These are phyloP conservation scores for Oryctes rhinoceros DNA, from an alignment of 1,140 invertebrate genomes.

Conservation along the genomic window DNA sequence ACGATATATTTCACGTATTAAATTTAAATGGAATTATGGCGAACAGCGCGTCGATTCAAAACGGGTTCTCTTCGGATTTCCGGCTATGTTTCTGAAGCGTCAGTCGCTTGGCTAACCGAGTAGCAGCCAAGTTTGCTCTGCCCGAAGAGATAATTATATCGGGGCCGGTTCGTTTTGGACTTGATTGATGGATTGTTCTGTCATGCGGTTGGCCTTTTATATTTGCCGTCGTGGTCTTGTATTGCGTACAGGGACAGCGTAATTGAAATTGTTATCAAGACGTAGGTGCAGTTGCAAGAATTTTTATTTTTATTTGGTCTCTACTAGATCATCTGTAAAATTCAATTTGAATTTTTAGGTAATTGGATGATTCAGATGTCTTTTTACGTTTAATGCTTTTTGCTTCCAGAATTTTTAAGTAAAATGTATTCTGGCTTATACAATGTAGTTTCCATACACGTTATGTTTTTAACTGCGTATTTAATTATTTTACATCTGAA, in stretches of 20 bases:
- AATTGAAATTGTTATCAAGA: neutral
- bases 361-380: too few species aligned
- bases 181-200: conserved; percentile 21
- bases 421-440: too few species aligned
- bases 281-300: neutral
- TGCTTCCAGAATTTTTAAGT: too few species aligned
- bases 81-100: neutral
- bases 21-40: conserved; percentile 36
- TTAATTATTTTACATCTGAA: too few species aligned
- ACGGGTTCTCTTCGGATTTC: neutral
- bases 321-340: too few species aligned
- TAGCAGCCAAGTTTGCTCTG: conserved; percentile 1
- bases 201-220: neutral
- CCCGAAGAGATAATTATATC: neutral
- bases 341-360: too few species aligned
- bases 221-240: conserved; percentile 1
- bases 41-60: neutral
- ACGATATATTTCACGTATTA: conserved; percentile 38
- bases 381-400: too few species aligned
- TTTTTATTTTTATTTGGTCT: neutral
- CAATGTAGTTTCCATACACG: too few species aligned
- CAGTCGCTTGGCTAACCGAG: neutral
- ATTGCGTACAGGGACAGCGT: neutral
- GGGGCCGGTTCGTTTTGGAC: neutral
- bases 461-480: too few species aligned